These are phyloP conservation scores for Paramormyrops kingsleyae DNA, from an alignment of 2,113 vertebrate species.

Conservation along the genomic window DNA sequence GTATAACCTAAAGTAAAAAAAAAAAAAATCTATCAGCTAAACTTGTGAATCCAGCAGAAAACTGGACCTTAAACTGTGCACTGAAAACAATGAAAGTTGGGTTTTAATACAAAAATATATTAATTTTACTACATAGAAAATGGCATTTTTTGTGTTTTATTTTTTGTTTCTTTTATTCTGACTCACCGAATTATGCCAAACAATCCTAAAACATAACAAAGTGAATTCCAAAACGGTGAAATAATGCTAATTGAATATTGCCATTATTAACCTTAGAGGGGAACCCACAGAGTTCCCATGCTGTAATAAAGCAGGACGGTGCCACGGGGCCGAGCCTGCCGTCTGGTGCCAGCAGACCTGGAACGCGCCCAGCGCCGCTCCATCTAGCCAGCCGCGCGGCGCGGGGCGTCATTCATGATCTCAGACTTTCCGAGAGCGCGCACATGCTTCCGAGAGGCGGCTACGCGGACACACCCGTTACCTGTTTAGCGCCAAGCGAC, in stretches of 20 bases:
- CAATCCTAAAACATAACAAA: neutral
- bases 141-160: neutral
- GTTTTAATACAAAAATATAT: neutral
- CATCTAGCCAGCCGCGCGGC: slow-evolving; percentile 36
- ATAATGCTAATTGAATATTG: neutral
- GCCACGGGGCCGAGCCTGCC: slow-evolving; percentile 29
- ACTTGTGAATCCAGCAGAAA: neutral
- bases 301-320: slow-evolving; percentile 31
- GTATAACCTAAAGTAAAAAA: neutral
- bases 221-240: neutral
- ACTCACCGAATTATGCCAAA: neutral
- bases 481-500: slow-evolving; percentile 16
- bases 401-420: slow-evolving; percentile 36
- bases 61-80: neutral
- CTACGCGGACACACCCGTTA: slow-evolving; percentile 25
- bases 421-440: slow-evolving; percentile 43
- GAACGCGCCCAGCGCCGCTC: slow-evolving; percentile 37
- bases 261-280: slow-evolving; percentile 19
- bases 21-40: neutral
- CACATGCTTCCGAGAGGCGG: slow-evolving; percentile 33
- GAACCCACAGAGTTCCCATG: slow-evolving; percentile 19
- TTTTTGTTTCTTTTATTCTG: neutral
- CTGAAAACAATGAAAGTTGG: neutral
- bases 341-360: slow-evolving; percentile 37
- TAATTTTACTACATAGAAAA: neutral